Conservation (phyloP, 2,888 invertebrate genomes). For the Melinaea marsaeus region DNA sequence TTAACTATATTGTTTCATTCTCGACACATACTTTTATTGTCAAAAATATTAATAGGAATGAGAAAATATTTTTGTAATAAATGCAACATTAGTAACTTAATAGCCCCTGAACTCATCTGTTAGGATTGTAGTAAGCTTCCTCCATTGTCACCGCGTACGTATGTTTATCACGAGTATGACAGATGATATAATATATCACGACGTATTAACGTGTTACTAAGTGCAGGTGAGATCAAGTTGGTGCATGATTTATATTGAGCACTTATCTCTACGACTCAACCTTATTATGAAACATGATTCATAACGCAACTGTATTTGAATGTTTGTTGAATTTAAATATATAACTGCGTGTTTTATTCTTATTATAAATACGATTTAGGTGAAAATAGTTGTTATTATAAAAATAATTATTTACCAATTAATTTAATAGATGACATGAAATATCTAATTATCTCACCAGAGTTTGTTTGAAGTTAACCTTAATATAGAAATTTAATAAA, state of each 20-base stretch:
- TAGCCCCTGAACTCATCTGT: not conserved
- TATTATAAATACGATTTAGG: not conserved
- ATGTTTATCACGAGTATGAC: slow-evolving; percentile 38
- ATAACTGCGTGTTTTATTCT: not conserved
- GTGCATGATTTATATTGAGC: slow-evolving; percentile 53
- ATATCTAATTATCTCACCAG: not conserved
- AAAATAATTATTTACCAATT: not conserved
- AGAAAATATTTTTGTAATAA: not conserved
- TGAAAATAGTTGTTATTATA: not conserved
- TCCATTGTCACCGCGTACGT: slow-evolving; percentile 20
- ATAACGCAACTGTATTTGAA: not conserved
- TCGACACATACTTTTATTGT: no score
- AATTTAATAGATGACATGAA: not conserved
- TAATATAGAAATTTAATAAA: slow-evolving; percentile 36
- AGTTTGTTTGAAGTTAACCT: slow-evolving; percentile 5
- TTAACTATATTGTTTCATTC: no score
- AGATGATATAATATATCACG: slow-evolving; percentile 64
- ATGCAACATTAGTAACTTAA: slow-evolving; percentile 2
- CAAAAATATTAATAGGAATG: not conserved
- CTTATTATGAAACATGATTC: slow-evolving; percentile 38
- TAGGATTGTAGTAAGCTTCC: slow-evolving; percentile 11
- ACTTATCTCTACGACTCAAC: slow-evolving; percentile 31
- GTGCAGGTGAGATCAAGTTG: slow-evolving; percentile 54
- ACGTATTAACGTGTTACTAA: slow-evolving; percentile 48
- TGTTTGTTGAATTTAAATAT: slow-evolving; percentile 4